Evolutionary conservation across 2,797 vertebrate species (phyloP).

Genomic region (Oreortyx pictus): DNA sequence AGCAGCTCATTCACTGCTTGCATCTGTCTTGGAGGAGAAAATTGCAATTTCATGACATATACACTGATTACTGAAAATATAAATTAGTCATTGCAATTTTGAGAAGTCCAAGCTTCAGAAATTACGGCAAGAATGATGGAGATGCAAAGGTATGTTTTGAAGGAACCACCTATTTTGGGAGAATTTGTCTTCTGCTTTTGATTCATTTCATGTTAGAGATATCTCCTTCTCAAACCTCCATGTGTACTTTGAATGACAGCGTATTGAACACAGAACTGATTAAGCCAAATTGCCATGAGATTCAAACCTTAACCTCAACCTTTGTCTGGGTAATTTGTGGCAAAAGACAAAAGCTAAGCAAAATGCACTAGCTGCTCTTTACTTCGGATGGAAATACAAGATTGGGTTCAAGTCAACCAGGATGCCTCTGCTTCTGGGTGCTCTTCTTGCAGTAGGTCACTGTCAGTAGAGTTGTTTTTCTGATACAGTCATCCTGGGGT

Average conservation of each 20-base stretch:
- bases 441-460: background rate
- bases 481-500: background rate
- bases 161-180: conserved; percentile 26
- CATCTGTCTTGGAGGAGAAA: conserved; percentile 43
- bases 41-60: conserved; percentile 32
- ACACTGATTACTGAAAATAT: conserved; percentile 16
- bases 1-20: conserved; percentile 50
- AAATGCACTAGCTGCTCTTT: background rate
- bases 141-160: conserved; percentile 20
- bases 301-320: background rate
- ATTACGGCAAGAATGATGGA: conserved; percentile 53
- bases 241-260: background rate
- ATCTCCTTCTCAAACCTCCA: background rate
- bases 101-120: conserved; percentile 28
- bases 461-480: background rate
- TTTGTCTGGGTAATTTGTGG: background rate
- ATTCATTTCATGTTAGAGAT: background rate
- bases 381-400: background rate
- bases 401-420: background rate
- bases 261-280: background rate
- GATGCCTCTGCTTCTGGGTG: background rate
- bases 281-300: background rate
- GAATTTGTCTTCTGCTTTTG: background rate
- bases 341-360: background rate
- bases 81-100: conserved; percentile 60